Conservation (phyloP, 2,113 vertebrate species). For the Elanus axillaris region DNA sequence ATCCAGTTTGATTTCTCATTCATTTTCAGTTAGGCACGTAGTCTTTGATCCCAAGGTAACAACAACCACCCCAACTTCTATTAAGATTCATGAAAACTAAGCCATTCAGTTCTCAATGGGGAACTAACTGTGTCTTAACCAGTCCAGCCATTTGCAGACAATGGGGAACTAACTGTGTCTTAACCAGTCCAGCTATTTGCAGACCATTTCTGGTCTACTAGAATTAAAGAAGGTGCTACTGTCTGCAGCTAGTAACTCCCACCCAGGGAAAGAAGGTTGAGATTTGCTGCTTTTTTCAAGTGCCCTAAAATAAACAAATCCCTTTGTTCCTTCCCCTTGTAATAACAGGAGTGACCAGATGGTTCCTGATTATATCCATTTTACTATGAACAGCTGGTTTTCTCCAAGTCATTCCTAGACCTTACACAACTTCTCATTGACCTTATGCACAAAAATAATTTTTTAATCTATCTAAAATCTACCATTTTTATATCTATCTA, state of each 20-base stretch:
- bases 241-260: not conserved
- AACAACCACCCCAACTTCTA: not conserved
- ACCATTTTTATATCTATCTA: not conserved
- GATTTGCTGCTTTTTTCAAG: not conserved
- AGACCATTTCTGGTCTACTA: not conserved
- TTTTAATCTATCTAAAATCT: not conserved
- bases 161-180: not conserved
- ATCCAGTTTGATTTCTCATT: not conserved
- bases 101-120: not conserved
- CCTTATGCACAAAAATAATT: not conserved
- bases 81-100: not conserved
- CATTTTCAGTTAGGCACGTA: not conserved
- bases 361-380: constrained; percentile 12
- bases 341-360: constrained; percentile 28
- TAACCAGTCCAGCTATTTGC: not conserved
- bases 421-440: not conserved
- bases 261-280: not conserved
- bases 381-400: constrained; percentile 25
- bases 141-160: no score
- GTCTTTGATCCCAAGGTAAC: not conserved
- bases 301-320: constrained; percentile 5
- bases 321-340: not conserved
- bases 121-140: not conserved
- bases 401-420: not conserved
- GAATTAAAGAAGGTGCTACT: not conserved